Conservation (phyloP, 2,888 invertebrate genomes). For the Nephrotoma appendiculata region DNA sequence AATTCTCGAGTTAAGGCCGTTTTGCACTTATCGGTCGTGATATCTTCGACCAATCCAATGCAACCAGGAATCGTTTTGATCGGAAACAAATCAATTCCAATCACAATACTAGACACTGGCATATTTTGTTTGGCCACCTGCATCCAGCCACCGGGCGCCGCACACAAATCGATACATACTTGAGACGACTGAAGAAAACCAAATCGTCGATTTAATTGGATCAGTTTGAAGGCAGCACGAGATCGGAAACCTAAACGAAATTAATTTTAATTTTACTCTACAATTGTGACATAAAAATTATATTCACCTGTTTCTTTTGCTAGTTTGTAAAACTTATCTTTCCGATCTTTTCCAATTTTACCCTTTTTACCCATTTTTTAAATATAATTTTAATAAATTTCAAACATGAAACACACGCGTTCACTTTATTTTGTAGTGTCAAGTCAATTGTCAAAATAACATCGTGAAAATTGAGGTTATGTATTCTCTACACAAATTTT, state of each 20-base stretch:
- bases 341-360: slow-evolving; percentile 94
- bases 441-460: neutral
- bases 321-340: slow-evolving; percentile 95
- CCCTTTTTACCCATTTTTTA: slow-evolving; percentile 83
- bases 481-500: neutral
- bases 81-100: slow-evolving; percentile 93
- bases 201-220: slow-evolving; percentile 94
- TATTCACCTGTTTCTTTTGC: slow-evolving; percentile 91
- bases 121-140: slow-evolving; percentile 96
- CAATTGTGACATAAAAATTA: neutral
- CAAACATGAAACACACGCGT: neutral
- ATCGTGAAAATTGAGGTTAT: neutral
- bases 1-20: slow-evolving; percentile 67
- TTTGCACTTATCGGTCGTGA: slow-evolving; percentile 90
- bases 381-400: neutral
- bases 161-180: slow-evolving; percentile 96
- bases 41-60: slow-evolving; percentile 82
- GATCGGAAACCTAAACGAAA: slow-evolving; percentile 71
- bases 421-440: neutral
- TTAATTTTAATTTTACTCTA: neutral
- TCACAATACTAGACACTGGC: slow-evolving; percentile 88
- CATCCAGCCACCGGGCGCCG: slow-evolving; percentile 99
- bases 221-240: slow-evolving; percentile 97
- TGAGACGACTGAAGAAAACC: slow-evolving; percentile 90
- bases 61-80: slow-evolving; percentile 85